phyloP scores from a whole-genome alignment of 2,113 vertebrate genomes.

The Phyllostomus discolor region DNA sequence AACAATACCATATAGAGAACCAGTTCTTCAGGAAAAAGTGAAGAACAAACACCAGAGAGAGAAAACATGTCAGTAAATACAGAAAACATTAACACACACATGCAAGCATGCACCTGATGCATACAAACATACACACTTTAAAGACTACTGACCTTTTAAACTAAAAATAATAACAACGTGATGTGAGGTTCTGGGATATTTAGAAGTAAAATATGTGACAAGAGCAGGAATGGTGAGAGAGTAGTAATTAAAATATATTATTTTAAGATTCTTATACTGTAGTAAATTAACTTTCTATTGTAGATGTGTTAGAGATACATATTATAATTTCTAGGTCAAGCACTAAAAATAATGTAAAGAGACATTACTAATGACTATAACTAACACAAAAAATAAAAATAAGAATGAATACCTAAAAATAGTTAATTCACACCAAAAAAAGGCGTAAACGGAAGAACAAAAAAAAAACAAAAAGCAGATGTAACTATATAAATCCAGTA shows the following conservation, averaged over 20 bases:
- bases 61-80: neutral
- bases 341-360: neutral
- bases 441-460: neutral
- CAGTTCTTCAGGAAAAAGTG: neutral
- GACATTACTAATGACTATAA: neutral
- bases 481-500: neutral
- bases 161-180: neutral
- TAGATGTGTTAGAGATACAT: neutral
- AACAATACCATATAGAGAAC: neutral
- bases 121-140: neutral
- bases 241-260: neutral
- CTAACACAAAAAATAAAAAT: neutral
- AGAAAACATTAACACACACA: neutral
- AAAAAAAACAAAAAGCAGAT: neutral
- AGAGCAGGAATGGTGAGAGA: neutral
- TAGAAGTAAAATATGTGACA: slow-evolving; percentile 13
- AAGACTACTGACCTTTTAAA: neutral
- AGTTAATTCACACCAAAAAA: neutral
- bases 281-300: neutral
- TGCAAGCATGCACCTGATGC: neutral
- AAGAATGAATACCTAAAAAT: neutral
- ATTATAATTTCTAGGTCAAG: neutral
- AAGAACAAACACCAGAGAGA: neutral
- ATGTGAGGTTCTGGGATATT: neutral
- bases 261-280: slow-evolving; percentile 10